phyloP scores from a whole-genome alignment of 2,888 invertebrate species.

The Lochmaea crataegi region DNA sequence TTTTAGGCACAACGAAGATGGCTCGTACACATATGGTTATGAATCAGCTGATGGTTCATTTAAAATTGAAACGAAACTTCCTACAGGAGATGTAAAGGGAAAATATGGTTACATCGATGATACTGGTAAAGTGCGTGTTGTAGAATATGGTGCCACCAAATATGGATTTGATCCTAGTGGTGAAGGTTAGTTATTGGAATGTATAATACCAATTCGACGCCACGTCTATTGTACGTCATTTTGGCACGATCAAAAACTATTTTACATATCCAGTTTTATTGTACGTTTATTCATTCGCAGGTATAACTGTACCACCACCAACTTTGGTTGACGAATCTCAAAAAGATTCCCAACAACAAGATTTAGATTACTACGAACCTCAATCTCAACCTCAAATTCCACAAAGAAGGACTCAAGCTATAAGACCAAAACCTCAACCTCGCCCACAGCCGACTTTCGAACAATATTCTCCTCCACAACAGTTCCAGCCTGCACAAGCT shows the following conservation, averaged over 20 bases:
- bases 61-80: conserved; percentile 88
- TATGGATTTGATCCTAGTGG: conserved; percentile 89
- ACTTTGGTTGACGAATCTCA: conserved; percentile 72
- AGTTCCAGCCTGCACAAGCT: conserved; percentile 47
- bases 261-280: background rate
- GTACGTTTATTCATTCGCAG: background rate
- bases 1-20: conserved; percentile 86
- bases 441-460: conserved; percentile 49
- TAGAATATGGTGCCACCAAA: conserved; percentile 88
- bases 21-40: conserved; percentile 91
- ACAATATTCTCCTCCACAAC: conserved; percentile 50
- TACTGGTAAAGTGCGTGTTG: conserved; percentile 81
- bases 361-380: conserved; percentile 43
- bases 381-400: conserved; percentile 51
- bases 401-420: conserved; percentile 42
- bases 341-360: conserved; percentile 53
- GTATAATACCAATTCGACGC: background rate
- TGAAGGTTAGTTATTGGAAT: conserved; percentile 68
- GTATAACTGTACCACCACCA: conserved; percentile 79
- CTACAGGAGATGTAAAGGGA: conserved; percentile 86
- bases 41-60: conserved; percentile 90
- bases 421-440: conserved; percentile 56
- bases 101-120: conserved; percentile 92
- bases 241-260: too few relatives aligned
- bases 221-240: too few relatives aligned